Percentiles rank a stretch among this genome's conserved stretches.
Conservation (phyloP, 2,113 vertebrate genomes). For the Crotalus helleri region DNA sequence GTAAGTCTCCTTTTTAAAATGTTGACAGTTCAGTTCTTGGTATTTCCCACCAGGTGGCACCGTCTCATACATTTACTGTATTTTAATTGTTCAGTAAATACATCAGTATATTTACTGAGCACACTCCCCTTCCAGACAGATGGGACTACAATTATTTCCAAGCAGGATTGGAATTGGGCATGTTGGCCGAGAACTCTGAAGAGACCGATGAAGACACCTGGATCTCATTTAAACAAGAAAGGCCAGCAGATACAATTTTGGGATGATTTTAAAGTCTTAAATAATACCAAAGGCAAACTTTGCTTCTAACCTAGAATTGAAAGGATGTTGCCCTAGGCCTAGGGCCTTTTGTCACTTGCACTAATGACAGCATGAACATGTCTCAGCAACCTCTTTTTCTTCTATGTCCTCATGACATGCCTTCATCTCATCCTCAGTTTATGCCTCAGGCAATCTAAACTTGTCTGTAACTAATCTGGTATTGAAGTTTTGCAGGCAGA, state of each 20-base stretch:
- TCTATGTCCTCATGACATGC: background rate
- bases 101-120: background rate
- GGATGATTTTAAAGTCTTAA: background rate
- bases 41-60: conserved; percentile 3
- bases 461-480: background rate
- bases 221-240: background rate
- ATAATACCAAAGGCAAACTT: background rate
- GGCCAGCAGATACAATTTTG: background rate
- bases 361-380: background rate
- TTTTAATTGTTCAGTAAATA: background rate
- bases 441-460: background rate
- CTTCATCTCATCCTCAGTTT: background rate
- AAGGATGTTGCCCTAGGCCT: background rate
- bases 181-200: background rate
- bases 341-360: background rate
- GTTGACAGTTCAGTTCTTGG: background rate
- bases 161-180: background rate
- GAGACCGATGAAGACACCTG: background rate
- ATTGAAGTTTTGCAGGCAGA: background rate
- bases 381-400: background rate
- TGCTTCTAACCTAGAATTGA: background rate
- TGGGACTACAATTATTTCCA: background rate
- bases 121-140: background rate
- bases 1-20: background rate
- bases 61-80: background rate